phyloP scores from a whole-genome alignment of 2,888 invertebrate genomes.

The Galeruca laticollis region DNA sequence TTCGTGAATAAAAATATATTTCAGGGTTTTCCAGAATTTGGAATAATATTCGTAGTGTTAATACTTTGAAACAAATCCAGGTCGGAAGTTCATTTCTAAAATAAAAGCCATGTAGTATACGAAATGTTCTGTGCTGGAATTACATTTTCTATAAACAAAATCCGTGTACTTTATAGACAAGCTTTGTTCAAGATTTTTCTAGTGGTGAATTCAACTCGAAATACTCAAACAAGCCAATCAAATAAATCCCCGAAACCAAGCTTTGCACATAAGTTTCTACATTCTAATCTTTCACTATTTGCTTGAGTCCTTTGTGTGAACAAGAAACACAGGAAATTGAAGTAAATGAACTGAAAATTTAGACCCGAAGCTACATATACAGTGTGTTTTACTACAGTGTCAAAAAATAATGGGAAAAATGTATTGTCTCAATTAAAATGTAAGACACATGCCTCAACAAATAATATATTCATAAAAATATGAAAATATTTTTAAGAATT shows the following conservation, averaged over 20 bases:
- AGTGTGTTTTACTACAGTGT: not conserved
- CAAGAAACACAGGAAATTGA: slow-evolving; percentile 3
- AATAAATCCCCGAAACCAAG: slow-evolving; percentile 9
- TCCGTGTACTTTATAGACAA: not conserved
- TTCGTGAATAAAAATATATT: no score
- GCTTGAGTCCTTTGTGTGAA: slow-evolving; percentile 7
- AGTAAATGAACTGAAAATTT: slow-evolving; percentile 6
- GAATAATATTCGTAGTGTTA: not conserved
- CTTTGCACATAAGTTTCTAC: slow-evolving; percentile 9
- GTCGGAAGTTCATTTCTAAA: not conserved
- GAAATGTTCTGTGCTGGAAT: not conserved
- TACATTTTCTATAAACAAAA: not conserved
- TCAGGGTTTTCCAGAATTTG: no score
- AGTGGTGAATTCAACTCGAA: not conserved
- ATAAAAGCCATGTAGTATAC: not conserved
- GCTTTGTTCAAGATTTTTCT: not conserved
- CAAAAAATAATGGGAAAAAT: no score
- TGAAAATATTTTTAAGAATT: no score
- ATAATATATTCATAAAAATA: no score
- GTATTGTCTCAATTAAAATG: no score
- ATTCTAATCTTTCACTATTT: slow-evolving; percentile 7
- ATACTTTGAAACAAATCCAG: not conserved
- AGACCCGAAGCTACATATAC: not conserved
- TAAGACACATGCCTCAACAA: no score
- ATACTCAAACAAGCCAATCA: slow-evolving; percentile 11